Evolutionary conservation across 1,140 invertebrate genomes (phyloP).

Genomic region (Euwallacea similis): DNA sequence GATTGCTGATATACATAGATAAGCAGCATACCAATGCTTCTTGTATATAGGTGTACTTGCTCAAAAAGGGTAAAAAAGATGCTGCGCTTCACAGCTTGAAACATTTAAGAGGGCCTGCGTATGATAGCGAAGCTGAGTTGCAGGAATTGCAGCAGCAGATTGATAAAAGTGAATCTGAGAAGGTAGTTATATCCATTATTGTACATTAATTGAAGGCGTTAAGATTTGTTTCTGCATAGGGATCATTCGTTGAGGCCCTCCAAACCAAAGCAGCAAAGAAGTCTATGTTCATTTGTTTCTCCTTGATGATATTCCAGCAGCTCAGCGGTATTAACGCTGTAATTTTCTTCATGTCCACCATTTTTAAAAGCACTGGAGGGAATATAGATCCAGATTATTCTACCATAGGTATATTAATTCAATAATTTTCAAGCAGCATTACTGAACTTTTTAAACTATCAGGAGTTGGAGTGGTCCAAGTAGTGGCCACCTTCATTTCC

Average conservation of each 20-base stretch:
- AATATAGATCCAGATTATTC: conserved; percentile 58
- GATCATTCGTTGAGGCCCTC: conserved; percentile 55
- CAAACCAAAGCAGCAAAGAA: conserved; percentile 56
- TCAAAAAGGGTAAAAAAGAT: conserved; percentile 61
- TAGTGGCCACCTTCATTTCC: conserved; percentile 68
- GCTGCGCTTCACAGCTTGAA: conserved; percentile 67
- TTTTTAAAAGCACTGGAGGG: conserved; percentile 50
- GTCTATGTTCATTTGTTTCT: conserved; percentile 60
- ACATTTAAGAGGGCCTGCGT: conserved; percentile 69
- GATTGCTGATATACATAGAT: not conserved
- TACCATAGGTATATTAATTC: conserved; percentile 61
- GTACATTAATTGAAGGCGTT: not conserved
- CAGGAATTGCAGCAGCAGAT: conserved; percentile 51
- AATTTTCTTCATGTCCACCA: conserved; percentile 62
- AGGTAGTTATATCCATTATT: not conserved
- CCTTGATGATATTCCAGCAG: conserved; percentile 72
- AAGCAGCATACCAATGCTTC: not conserved
- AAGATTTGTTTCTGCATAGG: conserved; percentile 19
- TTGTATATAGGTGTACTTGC: conserved; percentile 49
- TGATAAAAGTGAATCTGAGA: conserved; percentile 48
- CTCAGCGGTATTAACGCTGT: conserved; percentile 64
- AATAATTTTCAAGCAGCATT: not conserved
- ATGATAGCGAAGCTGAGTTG: conserved; percentile 65
- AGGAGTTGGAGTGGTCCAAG: conserved; percentile 70
- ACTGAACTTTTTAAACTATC: not conserved